phyloP scores from a whole-genome alignment of 2,888 invertebrate genomes.

The Pemphredon lugubris region DNA sequence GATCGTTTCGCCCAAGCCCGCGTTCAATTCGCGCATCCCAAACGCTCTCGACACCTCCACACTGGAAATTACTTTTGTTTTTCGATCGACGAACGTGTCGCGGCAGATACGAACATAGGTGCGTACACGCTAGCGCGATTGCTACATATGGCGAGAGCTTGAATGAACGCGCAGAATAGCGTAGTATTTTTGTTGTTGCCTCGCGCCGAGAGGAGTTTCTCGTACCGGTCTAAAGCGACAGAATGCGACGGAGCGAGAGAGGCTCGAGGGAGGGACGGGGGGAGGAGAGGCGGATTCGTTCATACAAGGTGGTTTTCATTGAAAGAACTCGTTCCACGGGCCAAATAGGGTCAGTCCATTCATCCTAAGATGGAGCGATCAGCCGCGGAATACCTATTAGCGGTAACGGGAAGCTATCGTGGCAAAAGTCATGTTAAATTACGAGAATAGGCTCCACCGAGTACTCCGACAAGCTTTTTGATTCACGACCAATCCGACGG shows the following conservation, averaged over 20 bases:
- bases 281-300: slow-evolving; percentile 31
- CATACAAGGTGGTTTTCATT: slow-evolving; percentile 54
- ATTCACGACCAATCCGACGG: no score
- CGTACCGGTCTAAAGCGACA: slow-evolving; percentile 19
- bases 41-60: no score
- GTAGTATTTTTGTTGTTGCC: slow-evolving; percentile 49
- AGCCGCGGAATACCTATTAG: slow-evolving; percentile 46
- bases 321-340: slow-evolving; percentile 59
- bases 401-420: slow-evolving; percentile 29
- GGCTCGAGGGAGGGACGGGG: slow-evolving; percentile 4
- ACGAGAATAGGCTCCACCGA: background rate
- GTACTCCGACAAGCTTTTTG: background rate
- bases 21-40: no score
- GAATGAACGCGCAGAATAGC: slow-evolving; percentile 44
- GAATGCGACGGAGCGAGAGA: background rate
- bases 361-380: slow-evolving; percentile 50
- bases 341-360: slow-evolving; percentile 57
- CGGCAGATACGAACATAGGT: background rate
- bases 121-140: background rate
- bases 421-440: slow-evolving; percentile 12
- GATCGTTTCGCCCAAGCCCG: no score
- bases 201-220: slow-evolving; percentile 21
- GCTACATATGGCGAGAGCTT: slow-evolving; percentile 21
- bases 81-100: no score
- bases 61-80: no score